Evolutionary conservation across 2,113 vertebrate species (phyloP).

Genomic region (Eidolon helvum): DNA sequence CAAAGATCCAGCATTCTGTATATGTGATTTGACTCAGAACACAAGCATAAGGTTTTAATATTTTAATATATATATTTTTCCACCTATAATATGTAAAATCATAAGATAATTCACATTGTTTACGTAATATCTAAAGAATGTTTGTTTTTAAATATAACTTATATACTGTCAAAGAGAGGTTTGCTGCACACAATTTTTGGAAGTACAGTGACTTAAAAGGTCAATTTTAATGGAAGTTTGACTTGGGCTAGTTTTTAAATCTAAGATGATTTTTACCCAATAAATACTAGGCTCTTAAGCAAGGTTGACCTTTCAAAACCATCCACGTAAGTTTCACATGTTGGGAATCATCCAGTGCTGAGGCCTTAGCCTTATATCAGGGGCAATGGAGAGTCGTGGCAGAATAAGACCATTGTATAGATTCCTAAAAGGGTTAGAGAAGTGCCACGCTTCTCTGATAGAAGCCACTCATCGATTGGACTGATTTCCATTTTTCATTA

Average conservation of each 20-base stretch:
- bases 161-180: not conserved
- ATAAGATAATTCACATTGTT: not conserved
- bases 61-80: not conserved
- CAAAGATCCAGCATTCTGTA: not conserved
- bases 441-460: not conserved
- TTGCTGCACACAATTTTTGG: not conserved
- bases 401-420: accelerated
- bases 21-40: not conserved
- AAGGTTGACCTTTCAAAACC: not conserved
- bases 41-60: not conserved
- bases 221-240: not conserved
- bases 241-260: not conserved
- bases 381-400: not conserved
- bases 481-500: not conserved
- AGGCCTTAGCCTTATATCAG: not conserved
- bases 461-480: not conserved
- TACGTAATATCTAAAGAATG: not conserved
- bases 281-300: not conserved
- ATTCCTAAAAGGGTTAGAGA: not conserved
- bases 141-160: not conserved
- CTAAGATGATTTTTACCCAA: not conserved
- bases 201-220: not conserved
- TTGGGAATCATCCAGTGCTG: not conserved
- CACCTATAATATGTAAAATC: not conserved
- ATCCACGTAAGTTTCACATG: not conserved